Conservation (phyloP, 2,113 vertebrate species). For the Choloepus hoffmanni region DNA sequence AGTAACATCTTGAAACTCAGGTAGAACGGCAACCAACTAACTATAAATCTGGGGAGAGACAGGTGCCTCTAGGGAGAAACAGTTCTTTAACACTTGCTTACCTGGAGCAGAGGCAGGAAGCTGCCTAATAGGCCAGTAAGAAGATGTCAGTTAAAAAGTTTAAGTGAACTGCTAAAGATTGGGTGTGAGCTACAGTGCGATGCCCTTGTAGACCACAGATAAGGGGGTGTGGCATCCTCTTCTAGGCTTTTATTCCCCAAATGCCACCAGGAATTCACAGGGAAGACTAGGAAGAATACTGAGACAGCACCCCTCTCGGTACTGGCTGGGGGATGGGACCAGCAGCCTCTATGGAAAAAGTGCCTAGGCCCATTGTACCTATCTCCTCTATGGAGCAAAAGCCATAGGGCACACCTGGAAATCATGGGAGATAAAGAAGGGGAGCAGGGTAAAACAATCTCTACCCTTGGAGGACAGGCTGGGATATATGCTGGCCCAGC, state of each 20-base stretch:
- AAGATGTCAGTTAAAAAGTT: not conserved
- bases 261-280: not conserved
- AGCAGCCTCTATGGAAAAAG: not conserved
- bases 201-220: not conserved
- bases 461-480: not conserved
- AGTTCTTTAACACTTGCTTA: not conserved
- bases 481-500: not conserved
- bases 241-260: not conserved
- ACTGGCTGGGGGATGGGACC: accelerated
- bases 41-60: not conserved
- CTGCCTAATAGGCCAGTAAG: not conserved
- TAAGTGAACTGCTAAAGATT: not conserved
- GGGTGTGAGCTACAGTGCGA: not conserved
- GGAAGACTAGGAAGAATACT: not conserved
- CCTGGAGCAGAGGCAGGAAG: not conserved
- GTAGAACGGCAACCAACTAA: not conserved
- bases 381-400: not conserved
- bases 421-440: not conserved
- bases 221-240: not conserved
- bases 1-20: not conserved
- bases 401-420: not conserved
- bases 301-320: not conserved
- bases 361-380: too few relatives aligned
- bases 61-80: not conserved
- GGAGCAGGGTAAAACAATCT: not conserved